A percentile compares a stretch with the other conserved stretches of the same genome.
phyloP scores from a whole-genome alignment of 2,113 vertebrate genomes.

The Brevimyrus niger region DNA sequence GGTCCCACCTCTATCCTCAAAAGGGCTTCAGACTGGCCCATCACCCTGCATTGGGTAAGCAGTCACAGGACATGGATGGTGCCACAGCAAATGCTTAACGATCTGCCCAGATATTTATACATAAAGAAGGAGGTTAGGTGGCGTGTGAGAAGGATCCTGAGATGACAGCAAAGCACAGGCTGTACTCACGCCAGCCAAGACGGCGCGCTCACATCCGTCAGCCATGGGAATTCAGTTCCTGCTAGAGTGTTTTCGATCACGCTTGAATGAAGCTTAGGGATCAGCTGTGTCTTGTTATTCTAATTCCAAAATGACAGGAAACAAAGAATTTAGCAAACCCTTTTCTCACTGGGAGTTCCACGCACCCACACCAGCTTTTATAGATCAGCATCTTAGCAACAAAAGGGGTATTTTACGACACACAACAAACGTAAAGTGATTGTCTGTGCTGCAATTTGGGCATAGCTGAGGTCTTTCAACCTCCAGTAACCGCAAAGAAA shows the following conservation, averaged over 20 bases:
- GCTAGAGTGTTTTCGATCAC: not conserved
- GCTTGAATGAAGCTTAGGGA: not conserved
- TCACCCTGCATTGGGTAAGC: not conserved
- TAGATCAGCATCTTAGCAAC: not conserved
- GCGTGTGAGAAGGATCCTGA: not conserved
- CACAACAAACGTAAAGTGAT: conserved; percentile 4
- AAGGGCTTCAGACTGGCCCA: not conserved
- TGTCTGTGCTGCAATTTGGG: not conserved
- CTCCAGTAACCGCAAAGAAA: not conserved
- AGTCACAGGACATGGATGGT: not conserved
- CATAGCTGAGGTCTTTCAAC: not conserved
- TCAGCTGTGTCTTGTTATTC: conserved; percentile 12
- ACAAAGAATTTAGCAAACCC: conserved; percentile 11
- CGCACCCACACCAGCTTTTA: not conserved
- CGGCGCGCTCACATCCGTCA: not conserved
- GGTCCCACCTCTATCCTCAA: not conserved
- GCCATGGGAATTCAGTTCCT: not conserved
- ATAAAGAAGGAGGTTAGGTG: not conserved
- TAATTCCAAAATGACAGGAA: conserved; percentile 5
- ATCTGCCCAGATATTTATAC: not conserved
- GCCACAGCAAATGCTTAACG: not conserved
- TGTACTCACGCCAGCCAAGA: not conserved
- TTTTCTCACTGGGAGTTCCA: not conserved
- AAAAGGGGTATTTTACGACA: not conserved
- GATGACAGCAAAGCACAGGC: not conserved